phyloP scores from a whole-genome alignment of 2,888 invertebrate species.

The Tinea semifulvella region DNA sequence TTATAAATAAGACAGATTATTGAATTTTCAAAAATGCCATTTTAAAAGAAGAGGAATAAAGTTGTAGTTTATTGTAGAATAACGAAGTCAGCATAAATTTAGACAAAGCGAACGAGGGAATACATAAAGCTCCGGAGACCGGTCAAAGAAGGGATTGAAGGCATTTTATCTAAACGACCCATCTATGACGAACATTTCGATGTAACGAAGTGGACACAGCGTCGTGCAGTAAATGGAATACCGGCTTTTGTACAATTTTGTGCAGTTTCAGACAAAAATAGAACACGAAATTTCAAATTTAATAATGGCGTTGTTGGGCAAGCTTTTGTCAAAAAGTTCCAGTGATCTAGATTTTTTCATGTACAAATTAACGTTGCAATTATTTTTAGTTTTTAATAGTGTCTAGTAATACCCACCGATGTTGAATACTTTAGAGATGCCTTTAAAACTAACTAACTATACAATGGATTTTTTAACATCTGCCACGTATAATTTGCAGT shows the following conservation, averaged over 20 bases:
- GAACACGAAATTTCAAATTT: slow-evolving; percentile 9
- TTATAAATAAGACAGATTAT: too few species aligned
- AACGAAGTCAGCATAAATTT: slow-evolving; percentile 13
- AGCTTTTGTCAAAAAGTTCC: too few species aligned
- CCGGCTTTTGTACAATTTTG: slow-evolving; percentile 11
- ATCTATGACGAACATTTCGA: slow-evolving; percentile 12
- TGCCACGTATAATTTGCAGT: too few species aligned
- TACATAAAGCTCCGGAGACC: not conserved
- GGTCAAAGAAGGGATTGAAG: slow-evolving; percentile 11
- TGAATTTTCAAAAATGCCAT: too few species aligned
- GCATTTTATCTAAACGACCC: slow-evolving; percentile 11
- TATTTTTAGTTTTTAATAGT: too few species aligned
- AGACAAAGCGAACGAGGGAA: slow-evolving; percentile 14
- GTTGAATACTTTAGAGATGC: too few species aligned
- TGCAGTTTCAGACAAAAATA: slow-evolving; percentile 10
- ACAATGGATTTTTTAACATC: too few species aligned
- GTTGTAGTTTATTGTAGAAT: not conserved
- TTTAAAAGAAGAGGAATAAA: too few species aligned
- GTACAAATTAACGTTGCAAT: too few species aligned
- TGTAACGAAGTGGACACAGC: slow-evolving; percentile 11
- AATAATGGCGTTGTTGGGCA: slow-evolving; percentile 4
- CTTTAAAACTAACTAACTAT: too few species aligned
- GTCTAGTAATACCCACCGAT: too few species aligned
- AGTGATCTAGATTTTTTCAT: too few species aligned
- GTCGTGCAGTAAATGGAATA: slow-evolving; percentile 9